Base-by-base conservation (phyloP, 2,113 vertebrate genomes). In the Calyptommatus sinebrachiatus region DNA sequence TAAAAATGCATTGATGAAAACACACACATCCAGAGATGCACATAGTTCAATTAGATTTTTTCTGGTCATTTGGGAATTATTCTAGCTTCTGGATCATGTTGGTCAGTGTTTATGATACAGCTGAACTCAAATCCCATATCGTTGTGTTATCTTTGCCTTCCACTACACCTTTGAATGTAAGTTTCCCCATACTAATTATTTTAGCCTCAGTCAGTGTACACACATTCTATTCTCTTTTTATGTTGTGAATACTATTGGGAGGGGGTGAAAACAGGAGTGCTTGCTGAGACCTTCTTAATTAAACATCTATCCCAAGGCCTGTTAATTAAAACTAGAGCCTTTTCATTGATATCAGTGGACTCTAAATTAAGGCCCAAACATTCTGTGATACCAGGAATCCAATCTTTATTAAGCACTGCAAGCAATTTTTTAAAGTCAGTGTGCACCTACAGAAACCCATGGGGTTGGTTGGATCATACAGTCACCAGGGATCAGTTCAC, bases 241-340 rank as follows among this genome's bases (percentile, higher is more conserved):
- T 57, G 53, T 57, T 57, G 53, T 18, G 53, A 41, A 57, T 57
- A 57, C 53, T 31, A 46, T 22, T 69, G 28, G 31, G 28, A 31
- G 41, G 46, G 21, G 57, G 31, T 29, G 12, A 31, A 22, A 21
- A 3, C 22, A 45, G 2, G 26, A 65, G 26, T 11, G 46, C 73
- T 81, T 69, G 65, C 57, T 31, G 66, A 31, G 8, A 26, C 35
- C 22, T 75, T n/a, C 53, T 81, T 81, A 81, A 69, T 81, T 76
- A 76, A 81, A 61, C 1, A 14, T 29, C 41, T 69, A 21, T 75
- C n/a, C 31, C 50, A 61, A 81, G 31, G 35, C n/a, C 50, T 74
- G 45, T 76, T 81, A 75, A 76, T 81, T 81, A 48, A 20, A 31
- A 46, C 45, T 35, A 69, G 35, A 62, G 21, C 8, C 26, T 69